Conservation (phyloP, 2,888 invertebrate species). For the Cybosia mesomella region DNA sequence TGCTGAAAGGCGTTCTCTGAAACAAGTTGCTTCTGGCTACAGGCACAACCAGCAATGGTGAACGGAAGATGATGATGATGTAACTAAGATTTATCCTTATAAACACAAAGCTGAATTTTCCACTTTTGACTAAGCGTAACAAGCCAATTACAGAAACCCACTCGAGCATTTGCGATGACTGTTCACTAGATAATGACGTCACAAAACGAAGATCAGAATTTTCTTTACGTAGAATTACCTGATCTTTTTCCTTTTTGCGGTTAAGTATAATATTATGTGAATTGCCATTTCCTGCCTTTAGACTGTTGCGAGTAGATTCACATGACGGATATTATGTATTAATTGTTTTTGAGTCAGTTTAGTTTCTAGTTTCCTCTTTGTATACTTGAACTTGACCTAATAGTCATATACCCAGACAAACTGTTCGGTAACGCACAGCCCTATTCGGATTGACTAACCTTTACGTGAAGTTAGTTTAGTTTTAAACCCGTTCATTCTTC, state of each 20-base stretch:
- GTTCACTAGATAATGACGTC: conserved; percentile 4
- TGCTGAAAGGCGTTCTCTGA: no score
- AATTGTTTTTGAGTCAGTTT: conserved; percentile 3
- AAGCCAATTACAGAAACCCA: conserved; percentile 9
- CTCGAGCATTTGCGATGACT: neutral
- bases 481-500: no score
- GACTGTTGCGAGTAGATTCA: neutral
- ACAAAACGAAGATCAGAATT: conserved; percentile 10
- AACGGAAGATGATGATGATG: no score
- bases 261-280: conserved; percentile 8
- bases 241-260: conserved; percentile 29
- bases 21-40: no score
- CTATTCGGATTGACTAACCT: no score
- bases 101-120: conserved; percentile 5
- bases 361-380: conserved; percentile 12
- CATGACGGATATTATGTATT: conserved; percentile 10
- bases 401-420: neutral
- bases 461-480: no score
- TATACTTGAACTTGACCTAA: conserved; percentile 10
- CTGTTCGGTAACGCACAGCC: no score
- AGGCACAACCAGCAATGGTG: no score
- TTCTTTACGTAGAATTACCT: conserved; percentile 25
- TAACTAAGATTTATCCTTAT: conserved; percentile 9
- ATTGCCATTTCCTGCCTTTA: conserved; percentile 13
- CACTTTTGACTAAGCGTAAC: neutral